Percentiles rank a stretch among this genome's conserved stretches.
Evolutionary conservation across 2,797 vertebrate genomes (phyloP).

Genomic region (Trichosurus vulpecula): DNA sequence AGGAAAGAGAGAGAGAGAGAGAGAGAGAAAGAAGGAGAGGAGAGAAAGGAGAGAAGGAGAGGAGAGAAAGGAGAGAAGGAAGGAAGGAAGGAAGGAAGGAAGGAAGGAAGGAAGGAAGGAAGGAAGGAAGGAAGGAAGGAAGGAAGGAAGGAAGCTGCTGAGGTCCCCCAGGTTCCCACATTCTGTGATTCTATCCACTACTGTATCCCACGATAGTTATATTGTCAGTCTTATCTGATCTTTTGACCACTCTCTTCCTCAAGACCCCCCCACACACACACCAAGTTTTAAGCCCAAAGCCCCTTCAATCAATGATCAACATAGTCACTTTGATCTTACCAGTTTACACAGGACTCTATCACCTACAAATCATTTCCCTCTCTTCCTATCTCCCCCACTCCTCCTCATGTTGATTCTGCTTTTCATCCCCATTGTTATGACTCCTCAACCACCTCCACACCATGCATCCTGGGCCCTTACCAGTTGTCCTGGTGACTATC

Average conservation of each 20-base stretch:
- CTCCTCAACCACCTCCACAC: not conserved
- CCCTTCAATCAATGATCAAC: not conserved
- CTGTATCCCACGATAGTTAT: not conserved
- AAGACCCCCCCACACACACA: not conserved
- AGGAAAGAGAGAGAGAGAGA: no score
- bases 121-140: no score
- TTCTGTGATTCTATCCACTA: not conserved
- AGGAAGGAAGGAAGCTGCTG: not conserved
- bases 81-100: no score
- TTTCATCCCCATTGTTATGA: not conserved
- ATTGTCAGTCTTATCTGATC: not conserved
- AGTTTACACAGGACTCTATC: not conserved
- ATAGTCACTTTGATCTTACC: not conserved
- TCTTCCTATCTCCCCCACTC: not conserved
- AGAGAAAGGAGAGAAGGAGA: no score
- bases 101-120: no score
- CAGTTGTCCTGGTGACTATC: no score
- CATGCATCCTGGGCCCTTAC: no score
- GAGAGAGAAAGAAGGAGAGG: no score
- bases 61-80: no score
- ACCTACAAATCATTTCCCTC: not conserved
- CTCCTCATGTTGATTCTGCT: not conserved
- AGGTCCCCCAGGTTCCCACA: not conserved
- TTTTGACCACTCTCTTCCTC: not conserved
- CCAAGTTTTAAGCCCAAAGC: not conserved